Base-by-base conservation (phyloP, 2,888 invertebrate genomes). In the Eurytoma californica region DNA sequence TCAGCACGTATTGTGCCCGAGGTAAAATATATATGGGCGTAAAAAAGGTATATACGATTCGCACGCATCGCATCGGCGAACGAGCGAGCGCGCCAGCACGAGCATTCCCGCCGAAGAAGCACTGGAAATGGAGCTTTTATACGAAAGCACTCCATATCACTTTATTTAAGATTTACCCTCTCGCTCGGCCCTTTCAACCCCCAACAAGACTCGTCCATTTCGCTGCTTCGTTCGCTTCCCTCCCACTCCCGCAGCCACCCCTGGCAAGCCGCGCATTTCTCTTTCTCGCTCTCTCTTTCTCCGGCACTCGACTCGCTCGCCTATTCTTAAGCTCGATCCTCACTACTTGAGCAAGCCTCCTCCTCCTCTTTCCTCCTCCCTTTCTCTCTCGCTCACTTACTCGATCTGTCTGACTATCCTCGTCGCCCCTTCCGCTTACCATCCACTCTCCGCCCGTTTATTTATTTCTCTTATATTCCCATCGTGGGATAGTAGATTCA, bases 91-190 rank as follows among this genome's bases (percentile, higher is more conserved):
- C 39, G 70, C 14, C 49, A 47, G 66, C 63, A 55, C 57, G 65
- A 72, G 60, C 63, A 77, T 75, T 85, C 84, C 83, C 86, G 86
- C 85, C 86, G 86, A 84, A 87, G 85, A 84, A 86, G 87, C 85
- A 86, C 82, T 88, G 87, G 88, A 88, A 90, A 89, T 88, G 88
- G 88, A 88, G 90, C 90, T 89, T 89, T 89, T 88, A 88, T 90
- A 90, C 89, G 88, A 88, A 89, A 90, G 90, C 89, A 90, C 90
- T 90, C 90, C 90, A 90, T 90, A 90, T 90, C 90, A 90, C 90
- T 89, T 90, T 90, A 90, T 90, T 90, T 90, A 90, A 90, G 90
- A 90, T 90, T 89, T 90, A 89, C 89, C 89, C 89, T 90, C 90
- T 89, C 88, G 84, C 88, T 87, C 87, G 86, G 87, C 88, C 88